Evolutionary conservation across 2,888 invertebrate genomes (phyloP).

Genomic region (Andrena marginata): DNA sequence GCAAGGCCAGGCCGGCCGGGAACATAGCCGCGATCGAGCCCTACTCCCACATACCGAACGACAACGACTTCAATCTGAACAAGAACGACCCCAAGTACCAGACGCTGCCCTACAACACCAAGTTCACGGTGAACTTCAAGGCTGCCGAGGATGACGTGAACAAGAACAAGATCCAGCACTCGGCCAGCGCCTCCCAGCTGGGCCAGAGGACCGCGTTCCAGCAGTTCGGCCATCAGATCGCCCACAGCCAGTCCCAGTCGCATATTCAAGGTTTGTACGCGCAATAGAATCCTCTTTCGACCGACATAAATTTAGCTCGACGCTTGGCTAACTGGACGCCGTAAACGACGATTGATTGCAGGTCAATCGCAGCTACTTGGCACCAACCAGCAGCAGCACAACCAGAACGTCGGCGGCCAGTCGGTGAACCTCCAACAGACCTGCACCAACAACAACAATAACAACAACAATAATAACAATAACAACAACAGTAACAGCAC

Average conservation of each 20-base stretch:
- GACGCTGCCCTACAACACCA: constrained; percentile 95
- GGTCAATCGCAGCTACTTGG: constrained; percentile 72
- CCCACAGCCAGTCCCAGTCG: constrained; percentile 83
- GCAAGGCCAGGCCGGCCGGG: constrained; percentile 88
- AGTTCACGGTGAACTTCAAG: constrained; percentile 89
- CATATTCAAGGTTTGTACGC: constrained; percentile 81
- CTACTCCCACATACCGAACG: constrained; percentile 92
- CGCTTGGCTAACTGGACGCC: no score
- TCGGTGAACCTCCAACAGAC: constrained; percentile 73
- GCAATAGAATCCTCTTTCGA: no score
- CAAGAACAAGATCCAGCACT: constrained; percentile 83
- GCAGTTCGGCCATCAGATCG: constrained; percentile 83
- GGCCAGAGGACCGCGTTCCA: constrained; percentile 80
- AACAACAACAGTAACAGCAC: constrained; percentile 75
- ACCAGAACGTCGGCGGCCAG: constrained; percentile 72
- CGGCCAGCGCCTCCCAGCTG: constrained; percentile 83
- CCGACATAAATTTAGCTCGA: not conserved
- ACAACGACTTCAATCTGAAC: constrained; percentile 91
- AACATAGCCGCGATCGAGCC: constrained; percentile 96
- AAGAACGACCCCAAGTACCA: constrained; percentile 97
- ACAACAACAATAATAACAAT: constrained; percentile 73
- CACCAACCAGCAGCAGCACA: constrained; percentile 74
- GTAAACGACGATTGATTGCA: constrained; percentile 30
- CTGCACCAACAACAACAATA: constrained; percentile 71
- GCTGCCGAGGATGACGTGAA: constrained; percentile 82